Conservation (phyloP, 2,888 invertebrate species). For the Acanthosepion lycidas region DNA sequence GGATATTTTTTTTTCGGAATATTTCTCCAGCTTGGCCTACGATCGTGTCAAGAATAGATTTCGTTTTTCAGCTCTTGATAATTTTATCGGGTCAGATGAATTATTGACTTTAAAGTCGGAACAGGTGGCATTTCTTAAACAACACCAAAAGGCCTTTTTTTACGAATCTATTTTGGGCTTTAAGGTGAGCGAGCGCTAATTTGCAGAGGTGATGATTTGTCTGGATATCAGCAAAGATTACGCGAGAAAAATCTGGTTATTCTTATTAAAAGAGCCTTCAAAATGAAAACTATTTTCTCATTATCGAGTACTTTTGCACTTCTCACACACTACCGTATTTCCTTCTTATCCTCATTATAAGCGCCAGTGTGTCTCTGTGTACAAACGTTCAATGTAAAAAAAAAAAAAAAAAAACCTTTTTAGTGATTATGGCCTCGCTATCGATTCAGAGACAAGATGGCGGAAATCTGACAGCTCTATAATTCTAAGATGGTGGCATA, state of each 20-base stretch:
- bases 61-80: background rate
- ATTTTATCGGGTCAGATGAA: background rate
- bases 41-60: background rate
- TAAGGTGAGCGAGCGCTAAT: background rate
- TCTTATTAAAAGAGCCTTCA: background rate
- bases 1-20: no score
- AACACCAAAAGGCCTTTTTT: no score
- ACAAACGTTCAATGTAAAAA: background rate
- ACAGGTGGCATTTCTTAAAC: no score
- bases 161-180: no score
- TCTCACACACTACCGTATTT: no score
- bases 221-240: background rate
- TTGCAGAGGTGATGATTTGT: background rate
- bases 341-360: background rate
- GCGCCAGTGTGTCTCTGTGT: background rate
- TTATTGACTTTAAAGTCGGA: background rate
- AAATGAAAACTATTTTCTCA: background rate
- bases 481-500: background rate
- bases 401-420: background rate
- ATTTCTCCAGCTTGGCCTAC: background rate
- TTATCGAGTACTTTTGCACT: background rate
- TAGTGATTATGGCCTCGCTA: background rate
- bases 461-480: background rate
- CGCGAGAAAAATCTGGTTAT: background rate
- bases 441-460: conserved; percentile 5